Base-by-base conservation (phyloP, 1,140 invertebrate genomes). In the Carposina sasakii region DNA sequence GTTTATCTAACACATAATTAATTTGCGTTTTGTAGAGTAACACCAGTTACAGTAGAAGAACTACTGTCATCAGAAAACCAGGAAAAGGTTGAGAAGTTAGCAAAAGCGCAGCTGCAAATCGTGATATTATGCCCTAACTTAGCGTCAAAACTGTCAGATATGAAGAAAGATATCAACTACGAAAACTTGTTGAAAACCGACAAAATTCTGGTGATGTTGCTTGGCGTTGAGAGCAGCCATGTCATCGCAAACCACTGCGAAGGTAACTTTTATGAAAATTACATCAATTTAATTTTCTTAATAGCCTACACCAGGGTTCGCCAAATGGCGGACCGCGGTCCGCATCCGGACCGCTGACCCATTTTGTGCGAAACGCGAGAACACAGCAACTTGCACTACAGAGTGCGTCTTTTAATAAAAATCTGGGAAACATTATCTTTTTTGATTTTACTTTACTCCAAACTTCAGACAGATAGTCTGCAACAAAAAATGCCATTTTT, bases 61-160 rank as follows among this genome's bases (percentile, higher is more conserved):
- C 74, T 91, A 22, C 78, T 88, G 19, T 85, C 88, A 45, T 72
- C 81, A 16, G 86, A 87, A 28, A 71, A 86, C 2, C 86, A 87
- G 28, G 78, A 85, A 8, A 82, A 87, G 57, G 60, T 88, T 19
- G 87, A 91, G n/a, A 87, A 87, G 63, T 79, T 92, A 39, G 71
- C 87, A 39, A 86, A 87, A 57, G 87, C 92, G 3, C 90, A 91
- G 45, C 75, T 94, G 6, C 93, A 94, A 71, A 90, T 96, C 30
- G 86, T 95, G 4, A 90, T 96, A 5, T 65, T 95, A 4, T 95
- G 93, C 67, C 93, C 94, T 0, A 85, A 87, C 9, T 86, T 95
- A 19, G 68, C 93, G 42, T 87, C 90, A 2, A 88, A 90, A 24
- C 82, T 91, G 12, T 70, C 87, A 10, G 89, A 88, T 23, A 65